Evolutionary conservation across 2,888 invertebrate genomes (phyloP), one percentile per base, ranked within the genome.

Genomic region (Apodemia zela): DNA sequence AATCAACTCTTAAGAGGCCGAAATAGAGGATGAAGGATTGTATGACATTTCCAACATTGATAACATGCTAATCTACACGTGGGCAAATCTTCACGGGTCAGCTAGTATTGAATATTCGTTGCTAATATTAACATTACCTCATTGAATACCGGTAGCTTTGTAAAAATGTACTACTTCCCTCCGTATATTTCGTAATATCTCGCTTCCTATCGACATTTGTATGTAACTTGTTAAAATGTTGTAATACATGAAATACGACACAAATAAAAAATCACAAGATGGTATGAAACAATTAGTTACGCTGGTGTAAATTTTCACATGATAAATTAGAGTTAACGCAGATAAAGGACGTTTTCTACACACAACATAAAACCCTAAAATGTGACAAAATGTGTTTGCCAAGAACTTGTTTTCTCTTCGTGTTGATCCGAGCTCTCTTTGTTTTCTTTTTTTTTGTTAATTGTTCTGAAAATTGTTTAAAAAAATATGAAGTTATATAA

Each of bases 121-220:
- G 38, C 5, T 13, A 15, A 38, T 38, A 4, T 15, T 4, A 15
- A 38, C 15, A 45, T n/a, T n/a, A n/a, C 45, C 6, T 45, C 45
- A 45, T 45, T 45, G n/a, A 45, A 45, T 45, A n/a, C 42, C 45
- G 45, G 45, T n/a, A 45, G 45, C 15, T 45, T n/a, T 45, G n/a
- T 45, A n/a, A 15, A 45, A 15, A 45, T 45, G n/a, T n/a, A 6
- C 45, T 45, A 45, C 45, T 45, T 45, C 45, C 45, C n/a, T 45
- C 45, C n/a, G 45, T 45, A n/a, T n/a, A 45, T n/a, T 45, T 4
- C 45, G 11, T 45, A 45, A 45, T 45, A n/a, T 45, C 45, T 45
- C 45, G 6, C 45, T 45, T 45, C 45, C 45, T 45, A 45, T 11
- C n/a, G n/a, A 15, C 45, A n/a, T n/a, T 2, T 45, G 1, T n/a